Base-by-base conservation (phyloP, 1,140 invertebrate genomes). In the Eurosta solidaginis region DNA sequence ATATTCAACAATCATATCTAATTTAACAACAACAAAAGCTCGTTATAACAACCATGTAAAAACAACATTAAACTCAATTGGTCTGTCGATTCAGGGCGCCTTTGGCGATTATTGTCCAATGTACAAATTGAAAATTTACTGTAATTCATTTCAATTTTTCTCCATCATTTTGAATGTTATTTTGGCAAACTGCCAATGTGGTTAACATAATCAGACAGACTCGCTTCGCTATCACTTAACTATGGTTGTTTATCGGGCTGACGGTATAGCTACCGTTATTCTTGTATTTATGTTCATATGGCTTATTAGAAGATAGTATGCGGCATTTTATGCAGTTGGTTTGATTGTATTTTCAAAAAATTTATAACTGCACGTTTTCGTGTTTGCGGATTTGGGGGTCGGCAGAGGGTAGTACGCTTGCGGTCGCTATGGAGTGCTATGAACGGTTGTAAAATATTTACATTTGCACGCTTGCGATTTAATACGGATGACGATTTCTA, bases 61-160 rank as follows among this genome's bases (percentile, higher is more conserved):
- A 20, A 6, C n/a, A 40, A 36, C n/a, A 42, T 20, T 68, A 17
- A 22, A 10, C 36, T 68, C 59, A 68, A 68, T 68, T 68, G 59
- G 12, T 40, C 33, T 68, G 59, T 20, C 59, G 59, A 20, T 68
- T 68, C 59, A 68, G 36, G 59, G 59, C 59, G 59, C 59, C 59
- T 36, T 36, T 68, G n/a, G 59, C 59, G 59, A 68, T 42, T 40
- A 40, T 33, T 40, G 59, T 7, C 33, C 59, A 36, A 63, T 36
- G 12, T 49, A 33, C 3, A 22, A 42, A 68, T 68, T 40, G 59
- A 68, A 68, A 68, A 68, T 68, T 33, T 33, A 47, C 45, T 47
- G 14, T 47, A 17, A 14, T 47, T 47, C 45, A 47, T 47, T 47
- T 47, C 2, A 68, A 68, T 68, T 68, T 54, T 14, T 10, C n/a